Evolutionary conservation across 2,797 vertebrate genomes (phyloP), one percentile per base, ranked within the genome.

Genomic region (Sorex maritimensis): DNA sequence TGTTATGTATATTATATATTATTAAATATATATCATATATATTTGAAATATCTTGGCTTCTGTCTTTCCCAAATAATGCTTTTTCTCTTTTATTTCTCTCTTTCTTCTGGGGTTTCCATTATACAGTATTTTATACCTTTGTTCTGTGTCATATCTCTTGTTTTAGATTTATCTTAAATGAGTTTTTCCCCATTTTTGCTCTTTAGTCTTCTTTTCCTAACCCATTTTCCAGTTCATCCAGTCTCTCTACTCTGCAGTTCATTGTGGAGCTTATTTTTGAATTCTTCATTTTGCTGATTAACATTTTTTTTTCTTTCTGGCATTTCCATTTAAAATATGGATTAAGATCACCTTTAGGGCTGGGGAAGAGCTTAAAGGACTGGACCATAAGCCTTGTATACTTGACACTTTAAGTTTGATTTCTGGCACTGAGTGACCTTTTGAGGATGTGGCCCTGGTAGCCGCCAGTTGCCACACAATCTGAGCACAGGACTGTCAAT

Each of bases 211-310:
- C 44, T 73, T 46, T 19, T 1, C 26, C 21, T 61, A 69, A 58
- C 28, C 3, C 30, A 23, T 38, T 61, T 73, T 67, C 17, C 28
- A 92, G 58, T 61, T 86, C 46, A 44, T 15, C 30, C 19, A 24
- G 55, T 87, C 44, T 78, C 58, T 58, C 19, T 65, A 2, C 2
- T n/a, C 2, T 52, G 26, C 30, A 44, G 28, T 72, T 78, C 38
- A 11, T 55, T 69, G 38, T 30, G 81, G 65, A 73, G 6, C 21
- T 38, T n/a, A 46, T n/a, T 6, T 55, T 77, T 55, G n/a, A 72
- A 26, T 72, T 78, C 44, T 38, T 94, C 38, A 65, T 23, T 91
- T 67, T 87, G 23, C 15, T 46, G 69, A 86, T 26, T 86, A 21
- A 52, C 49, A 19, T 14, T 80, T 44, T 86, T 44, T 86, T 41